phyloP scores from a whole-genome alignment of 2,888 invertebrate genomes.

The Lasioglossum lativentre region DNA sequence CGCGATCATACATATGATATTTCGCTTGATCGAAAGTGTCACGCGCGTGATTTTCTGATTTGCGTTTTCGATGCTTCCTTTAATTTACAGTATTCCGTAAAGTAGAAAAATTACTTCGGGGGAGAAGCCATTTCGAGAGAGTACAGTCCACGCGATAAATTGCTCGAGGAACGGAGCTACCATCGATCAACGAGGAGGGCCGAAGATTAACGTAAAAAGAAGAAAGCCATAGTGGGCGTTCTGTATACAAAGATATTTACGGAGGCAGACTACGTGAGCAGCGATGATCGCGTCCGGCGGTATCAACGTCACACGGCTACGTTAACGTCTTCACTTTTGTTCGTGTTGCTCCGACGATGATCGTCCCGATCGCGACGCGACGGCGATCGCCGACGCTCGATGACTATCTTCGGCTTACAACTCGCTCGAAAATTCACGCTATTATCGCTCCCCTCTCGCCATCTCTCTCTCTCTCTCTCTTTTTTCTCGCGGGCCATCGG shows the following conservation, averaged over 20 bases:
- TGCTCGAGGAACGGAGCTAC: neutral
- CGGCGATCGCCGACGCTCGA: slow-evolving; percentile 8
- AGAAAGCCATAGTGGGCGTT: neutral
- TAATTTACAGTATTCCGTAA: no score
- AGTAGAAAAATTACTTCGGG: no score
- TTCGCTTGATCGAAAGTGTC: no score
- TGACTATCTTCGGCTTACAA: slow-evolving; percentile 46
- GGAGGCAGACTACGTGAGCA: slow-evolving; percentile 19
- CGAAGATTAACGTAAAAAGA: neutral
- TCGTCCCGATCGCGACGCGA: slow-evolving; percentile 39
- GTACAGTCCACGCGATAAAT: neutral
- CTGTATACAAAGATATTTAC: slow-evolving; percentile 34
- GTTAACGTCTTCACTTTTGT: slow-evolving; percentile 65
- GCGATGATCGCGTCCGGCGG: slow-evolving; percentile 39
- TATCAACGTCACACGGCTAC: slow-evolving; percentile 56
- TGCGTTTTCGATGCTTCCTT: no score
- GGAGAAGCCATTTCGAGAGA: neutral
- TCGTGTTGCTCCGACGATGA: slow-evolving; percentile 43
- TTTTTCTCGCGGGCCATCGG: slow-evolving; percentile 47
- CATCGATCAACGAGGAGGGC: neutral
- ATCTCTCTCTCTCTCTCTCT: neutral
- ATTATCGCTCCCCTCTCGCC: slow-evolving; percentile 61
- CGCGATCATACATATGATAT: no score
- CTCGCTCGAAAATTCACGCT: slow-evolving; percentile 73
- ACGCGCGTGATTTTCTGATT: no score